These are phyloP conservation scores for Carapus acus DNA, from an alignment of 2,797 vertebrate genomes.

Conservation along the genomic window DNA sequence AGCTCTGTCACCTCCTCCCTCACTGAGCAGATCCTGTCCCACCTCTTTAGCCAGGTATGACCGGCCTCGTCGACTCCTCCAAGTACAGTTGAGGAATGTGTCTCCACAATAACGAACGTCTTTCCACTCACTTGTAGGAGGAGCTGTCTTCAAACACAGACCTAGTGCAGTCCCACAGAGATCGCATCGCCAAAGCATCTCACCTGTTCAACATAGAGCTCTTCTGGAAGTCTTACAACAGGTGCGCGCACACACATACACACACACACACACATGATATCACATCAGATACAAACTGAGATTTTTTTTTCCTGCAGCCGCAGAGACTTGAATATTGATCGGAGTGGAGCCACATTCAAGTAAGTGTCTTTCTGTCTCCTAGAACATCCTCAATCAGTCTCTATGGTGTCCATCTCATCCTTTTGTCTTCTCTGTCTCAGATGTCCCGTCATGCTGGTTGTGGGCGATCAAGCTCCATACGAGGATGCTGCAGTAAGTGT, in stretches of 20 bases:
- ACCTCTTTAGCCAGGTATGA: conserved; percentile 86
- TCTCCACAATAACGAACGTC: too few species aligned
- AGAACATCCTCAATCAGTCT: not conserved
- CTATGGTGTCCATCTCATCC: not conserved
- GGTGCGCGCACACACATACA: conserved; percentile 53
- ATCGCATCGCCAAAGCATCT: conserved; percentile 72
- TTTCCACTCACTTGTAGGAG: conserved; percentile 64
- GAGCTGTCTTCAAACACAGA: conserved; percentile 82
- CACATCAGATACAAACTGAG: not conserved
- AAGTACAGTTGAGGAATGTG: too few species aligned
- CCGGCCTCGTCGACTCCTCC: too few species aligned
- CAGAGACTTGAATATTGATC: conserved; percentile 82
- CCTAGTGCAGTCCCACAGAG: conserved; percentile 76
- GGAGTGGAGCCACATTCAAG: conserved; percentile 77
- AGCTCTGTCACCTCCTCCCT: conserved; percentile 82
- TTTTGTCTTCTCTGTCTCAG: conserved; percentile 46
- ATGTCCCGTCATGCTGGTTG: conserved; percentile 90
- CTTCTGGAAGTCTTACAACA: conserved; percentile 86
- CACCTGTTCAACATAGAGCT: conserved; percentile 81
- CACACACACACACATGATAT: not conserved
- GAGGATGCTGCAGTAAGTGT: conserved; percentile 85
- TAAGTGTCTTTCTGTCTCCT: conserved; percentile 54
- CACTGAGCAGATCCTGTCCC: conserved; percentile 82
- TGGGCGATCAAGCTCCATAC: conserved; percentile 86
- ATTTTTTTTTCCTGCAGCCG: conserved; percentile 67